Evolutionary conservation across 1,140 invertebrate species (phyloP).

Genomic region (Sarcophaga bullata): DNA sequence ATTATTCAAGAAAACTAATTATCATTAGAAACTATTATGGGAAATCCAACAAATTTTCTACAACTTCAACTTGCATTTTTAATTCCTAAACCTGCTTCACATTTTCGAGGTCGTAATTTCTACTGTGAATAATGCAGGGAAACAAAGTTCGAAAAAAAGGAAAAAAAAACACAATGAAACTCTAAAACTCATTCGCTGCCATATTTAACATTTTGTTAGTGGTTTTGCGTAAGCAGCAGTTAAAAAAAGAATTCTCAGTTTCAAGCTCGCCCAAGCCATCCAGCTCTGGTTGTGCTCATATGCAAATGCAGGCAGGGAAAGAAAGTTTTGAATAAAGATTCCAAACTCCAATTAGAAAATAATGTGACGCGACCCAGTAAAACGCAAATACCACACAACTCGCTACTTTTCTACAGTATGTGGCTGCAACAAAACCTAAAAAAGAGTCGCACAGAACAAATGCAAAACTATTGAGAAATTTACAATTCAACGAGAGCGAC

Average conservation of each 20-base stretch:
- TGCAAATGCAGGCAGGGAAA: too few relatives aligned
- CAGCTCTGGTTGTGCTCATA: too few relatives aligned
- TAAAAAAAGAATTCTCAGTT: too few relatives aligned
- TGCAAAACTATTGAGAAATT: not conserved
- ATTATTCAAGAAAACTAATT: too few relatives aligned
- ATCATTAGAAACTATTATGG: too few relatives aligned
- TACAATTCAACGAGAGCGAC: not conserved
- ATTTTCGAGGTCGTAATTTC: not conserved
- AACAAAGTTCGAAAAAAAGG: not conserved
- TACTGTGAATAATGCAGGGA: not conserved
- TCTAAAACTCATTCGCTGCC: not conserved
- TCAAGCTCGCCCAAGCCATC: too few relatives aligned
- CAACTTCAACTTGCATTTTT: not conserved
- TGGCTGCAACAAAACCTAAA: not conserved
- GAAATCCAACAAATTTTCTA: too few relatives aligned
- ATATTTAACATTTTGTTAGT: not conserved
- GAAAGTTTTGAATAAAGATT: not conserved
- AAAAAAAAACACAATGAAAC: too few relatives aligned
- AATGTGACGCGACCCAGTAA: constrained; percentile 23
- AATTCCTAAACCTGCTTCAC: not conserved
- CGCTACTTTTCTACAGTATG: not conserved
- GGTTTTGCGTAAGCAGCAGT: too few relatives aligned
- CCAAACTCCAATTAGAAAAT: constrained; percentile 21
- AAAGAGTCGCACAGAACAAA: not conserved
- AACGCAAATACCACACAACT: constrained; percentile 19